Evolutionary conservation across 1,140 invertebrate species (phyloP), one percentile per base, ranked within the genome.

Genomic region (Trinorchestia longiramus): DNA sequence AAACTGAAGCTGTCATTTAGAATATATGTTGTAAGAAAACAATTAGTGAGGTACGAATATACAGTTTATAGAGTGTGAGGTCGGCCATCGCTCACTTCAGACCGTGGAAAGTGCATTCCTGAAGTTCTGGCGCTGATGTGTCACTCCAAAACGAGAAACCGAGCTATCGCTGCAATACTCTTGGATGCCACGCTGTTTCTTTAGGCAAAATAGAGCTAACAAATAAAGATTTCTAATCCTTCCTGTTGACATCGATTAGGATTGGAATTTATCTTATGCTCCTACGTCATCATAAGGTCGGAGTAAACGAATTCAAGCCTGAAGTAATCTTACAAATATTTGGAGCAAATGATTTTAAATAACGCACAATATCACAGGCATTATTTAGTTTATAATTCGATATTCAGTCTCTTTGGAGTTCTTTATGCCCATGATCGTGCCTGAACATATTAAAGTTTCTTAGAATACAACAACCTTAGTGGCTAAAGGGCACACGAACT

Each of bases 51-150:
- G 88, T 3, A 94, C 44, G 44, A 94, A 47, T 40, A 40, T 47
- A 23, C 92, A 94, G 92, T 94, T 91, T 47, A 94, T 94, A 44
- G 92, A 94, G 92, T 94, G 92, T 45, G 43, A 94, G 36, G 92
- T 11, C 92, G 44, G 43, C 92, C 43, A 45, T 94, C 43, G 19
- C 44, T 45, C 92, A 94, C 44, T n/a, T 94, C 44, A 43, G 43
- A 23, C 23, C 40, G 6, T 94, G 92, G 28, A 43, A 47, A 45
- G 92, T 45, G 44, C 92, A 94, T 94, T 94, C 92, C 92, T 45
- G 44, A n/a, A 44, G 92, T 94, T 44, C 92, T 94, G 8, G 43
- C 36, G 8, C 44, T 43, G 92, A 43, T 94, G 92, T 11, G 88
- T 40, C 92, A 40, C 92, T 94, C 43, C 92, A 36, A 94, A 92